Conservation (phyloP, 2,888 invertebrate species). For the Diplolepis rosae region DNA sequence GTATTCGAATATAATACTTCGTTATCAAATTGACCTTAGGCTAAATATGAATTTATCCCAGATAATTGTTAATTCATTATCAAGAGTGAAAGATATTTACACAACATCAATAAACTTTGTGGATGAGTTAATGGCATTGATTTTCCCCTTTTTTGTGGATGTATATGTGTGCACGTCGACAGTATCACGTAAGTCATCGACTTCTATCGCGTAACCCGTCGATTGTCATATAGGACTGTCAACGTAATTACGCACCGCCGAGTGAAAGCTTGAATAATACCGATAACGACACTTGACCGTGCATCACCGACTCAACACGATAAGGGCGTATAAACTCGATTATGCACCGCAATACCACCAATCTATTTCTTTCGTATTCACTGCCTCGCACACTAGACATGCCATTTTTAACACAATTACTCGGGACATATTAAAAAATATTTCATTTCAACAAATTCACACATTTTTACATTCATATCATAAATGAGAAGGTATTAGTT, state of each 20-base stretch:
- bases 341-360: constrained; percentile 8
- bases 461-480: no score
- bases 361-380: constrained; percentile 19
- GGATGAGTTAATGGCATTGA: constrained; percentile 4
- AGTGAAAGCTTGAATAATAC: constrained; percentile 30
- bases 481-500: no score
- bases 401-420: not conserved
- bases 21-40: not conserved
- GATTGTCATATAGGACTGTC: constrained; percentile 17
- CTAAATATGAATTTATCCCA: not conserved
- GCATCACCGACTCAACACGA: constrained; percentile 15
- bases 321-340: constrained; percentile 25
- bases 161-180: not conserved
- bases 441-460: no score
- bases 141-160: not conserved
- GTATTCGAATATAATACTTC: not conserved
- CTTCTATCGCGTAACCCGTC: constrained; percentile 25
- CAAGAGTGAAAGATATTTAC: not conserved
- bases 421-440: not conserved
- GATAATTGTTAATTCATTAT: constrained; percentile 2
- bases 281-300: constrained; percentile 27
- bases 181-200: constrained; percentile 5
- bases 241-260: constrained; percentile 23
- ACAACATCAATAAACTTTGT: not conserved
- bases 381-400: not conserved